Evolutionary conservation across 1,140 invertebrate species (phyloP), one percentile per base, ranked within the genome.

Genomic region (Tetramorium alpestre): DNA sequence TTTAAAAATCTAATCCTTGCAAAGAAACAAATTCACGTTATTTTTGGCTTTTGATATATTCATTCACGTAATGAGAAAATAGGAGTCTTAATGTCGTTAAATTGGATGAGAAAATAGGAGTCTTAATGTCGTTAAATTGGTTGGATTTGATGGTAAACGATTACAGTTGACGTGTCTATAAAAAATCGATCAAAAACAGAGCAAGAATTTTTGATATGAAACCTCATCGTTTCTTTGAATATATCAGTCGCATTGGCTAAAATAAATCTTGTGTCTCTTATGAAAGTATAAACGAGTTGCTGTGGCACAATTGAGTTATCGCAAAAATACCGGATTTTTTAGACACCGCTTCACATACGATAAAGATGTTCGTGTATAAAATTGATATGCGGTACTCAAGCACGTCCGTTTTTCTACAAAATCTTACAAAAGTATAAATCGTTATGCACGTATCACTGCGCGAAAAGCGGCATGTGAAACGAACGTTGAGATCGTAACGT

Each of bases 391-490:
- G 60, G 60, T 81, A 28, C 3, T 10, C 0, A 69, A 49, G 69
- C 44, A 78, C 47, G 77, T 87, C 38, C 13, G 60, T 10, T 86
- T 90, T 90, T 85, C 80, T 90, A 90, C 64, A 90, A 90, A 90
- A 90, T 90, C 16, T 88, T 90, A 90, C 64, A 90, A 89, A 90
- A 90, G 22, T 81, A 64, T 90, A 90, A 87, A 58, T 22, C 13
- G 11, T 58, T 87, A 87, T 44, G 11, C n/a, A 56, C 22, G 11
- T 69, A n/a, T 69, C 13, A 22, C 49, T 44, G 3, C n/a, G 38
- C 13, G 41, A 25, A 18, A n/a, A 69, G 2, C n/a, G 22, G 41
- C 5, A 64, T 38, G 28, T 22, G 38, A 64, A 22, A 25, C 22
- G 10, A 22, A 56, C 4, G 10, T 60, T 16, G 22, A 60, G 58